Evolutionary conservation across 53 echinoderm and acorn worm species (phyloP).

Genomic region (Paracentrotus lividus): DNA sequence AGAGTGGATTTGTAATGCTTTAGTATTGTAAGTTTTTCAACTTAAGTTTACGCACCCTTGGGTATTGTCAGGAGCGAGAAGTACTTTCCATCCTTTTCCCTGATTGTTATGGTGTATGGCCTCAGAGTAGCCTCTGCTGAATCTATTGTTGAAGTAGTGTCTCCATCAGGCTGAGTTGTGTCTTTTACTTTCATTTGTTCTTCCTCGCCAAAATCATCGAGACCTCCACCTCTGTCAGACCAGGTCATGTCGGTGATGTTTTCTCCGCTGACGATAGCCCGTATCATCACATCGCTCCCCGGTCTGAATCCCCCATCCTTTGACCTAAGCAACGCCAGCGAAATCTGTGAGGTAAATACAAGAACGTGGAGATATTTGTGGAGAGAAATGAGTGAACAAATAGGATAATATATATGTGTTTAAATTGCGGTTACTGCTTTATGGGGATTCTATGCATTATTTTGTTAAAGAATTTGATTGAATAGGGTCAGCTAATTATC

Average conservation of each 20-base stretch:
- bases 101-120: not conserved
- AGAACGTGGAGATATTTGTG: too few species aligned
- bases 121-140: not conserved
- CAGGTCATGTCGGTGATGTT: not conserved
- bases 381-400: too few species aligned
- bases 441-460: too few species aligned
- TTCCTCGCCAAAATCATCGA: constrained; percentile 5
- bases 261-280: not conserved
- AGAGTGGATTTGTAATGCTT: too few species aligned
- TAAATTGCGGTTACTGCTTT: too few species aligned
- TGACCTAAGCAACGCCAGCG: not conserved
- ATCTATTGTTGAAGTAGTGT: not conserved
- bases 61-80: not conserved
- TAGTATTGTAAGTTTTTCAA: too few species aligned
- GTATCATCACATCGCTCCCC: not conserved
- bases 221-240: constrained; percentile 31
- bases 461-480: too few species aligned
- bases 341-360: not conserved
- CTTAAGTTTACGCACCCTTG: not conserved
- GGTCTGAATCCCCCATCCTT: not conserved
- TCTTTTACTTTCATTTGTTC: not conserved
- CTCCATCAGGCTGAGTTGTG: not conserved
- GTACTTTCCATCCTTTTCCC: not conserved
- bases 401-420: too few species aligned
- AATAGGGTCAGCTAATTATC: too few species aligned